Conservation (phyloP, 2,113 vertebrate genomes). For the Periophthalmodon schlosseri region DNA sequence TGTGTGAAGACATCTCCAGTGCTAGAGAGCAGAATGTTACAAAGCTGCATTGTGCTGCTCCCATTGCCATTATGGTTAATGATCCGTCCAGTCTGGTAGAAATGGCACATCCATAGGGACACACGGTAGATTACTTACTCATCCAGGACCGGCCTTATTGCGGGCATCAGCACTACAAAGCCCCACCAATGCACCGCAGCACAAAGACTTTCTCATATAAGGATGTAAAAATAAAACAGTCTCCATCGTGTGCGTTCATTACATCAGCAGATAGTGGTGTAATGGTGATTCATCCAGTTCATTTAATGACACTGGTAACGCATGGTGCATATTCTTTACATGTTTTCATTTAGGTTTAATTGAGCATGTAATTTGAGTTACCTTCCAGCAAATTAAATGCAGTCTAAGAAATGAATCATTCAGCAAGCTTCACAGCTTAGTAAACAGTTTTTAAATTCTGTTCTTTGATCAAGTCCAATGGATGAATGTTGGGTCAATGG, state of each 20-base stretch:
- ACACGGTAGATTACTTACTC: conserved; percentile 80
- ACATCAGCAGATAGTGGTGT: conserved; percentile 1
- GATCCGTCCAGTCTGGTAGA: conserved; percentile 91
- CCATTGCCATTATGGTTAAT: conserved; percentile 92
- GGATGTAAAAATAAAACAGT: conserved; percentile 1
- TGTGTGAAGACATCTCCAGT: conserved; percentile 35
- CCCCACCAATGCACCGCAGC: conserved; percentile 54
- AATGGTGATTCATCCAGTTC: not conserved
- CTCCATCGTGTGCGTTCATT: not conserved
- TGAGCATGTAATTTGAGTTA: conserved; percentile 19
- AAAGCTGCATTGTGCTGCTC: conserved; percentile 80
- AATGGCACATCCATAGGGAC: conserved; percentile 87
- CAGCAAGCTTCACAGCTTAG: not conserved
- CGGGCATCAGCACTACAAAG: conserved; percentile 79
- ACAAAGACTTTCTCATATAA: conserved; percentile 5
- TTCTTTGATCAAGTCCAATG: too few species aligned
- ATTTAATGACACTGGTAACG: conserved; percentile 1
- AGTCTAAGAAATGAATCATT: not conserved
- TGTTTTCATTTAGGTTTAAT: conserved; percentile 29
- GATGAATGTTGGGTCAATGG: too few species aligned
- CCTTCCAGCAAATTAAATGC: not conserved
- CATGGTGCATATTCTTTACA: conserved; percentile 8
- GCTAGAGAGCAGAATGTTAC: conserved; percentile 81
- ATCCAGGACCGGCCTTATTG: conserved; percentile 79
- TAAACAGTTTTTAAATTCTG: too few species aligned